phyloP scores from a whole-genome alignment of 2,888 invertebrate species.

The Drosophila ochracea region DNA sequence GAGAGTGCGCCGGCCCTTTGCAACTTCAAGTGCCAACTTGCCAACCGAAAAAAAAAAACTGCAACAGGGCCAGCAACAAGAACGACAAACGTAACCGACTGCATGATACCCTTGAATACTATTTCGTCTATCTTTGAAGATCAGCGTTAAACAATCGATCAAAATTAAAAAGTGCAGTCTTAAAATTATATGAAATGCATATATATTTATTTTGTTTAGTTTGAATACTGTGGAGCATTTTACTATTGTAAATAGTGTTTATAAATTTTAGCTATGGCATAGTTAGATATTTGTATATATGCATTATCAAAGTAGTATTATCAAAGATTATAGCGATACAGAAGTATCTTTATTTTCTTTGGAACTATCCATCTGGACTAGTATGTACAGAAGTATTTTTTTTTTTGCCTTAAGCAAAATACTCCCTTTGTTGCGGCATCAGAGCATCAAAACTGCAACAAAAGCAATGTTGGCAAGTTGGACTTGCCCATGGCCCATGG shows the following conservation, averaged over 20 bases:
- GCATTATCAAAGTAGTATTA: not conserved
- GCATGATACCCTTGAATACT: not conserved
- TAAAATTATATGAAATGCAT: not conserved
- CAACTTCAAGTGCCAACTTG: constrained; percentile 70
- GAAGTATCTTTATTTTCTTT: not conserved
- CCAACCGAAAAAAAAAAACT: constrained; percentile 23
- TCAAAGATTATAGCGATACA: not conserved
- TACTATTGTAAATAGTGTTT: too few relatives aligned
- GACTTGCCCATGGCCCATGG: constrained; percentile 61
- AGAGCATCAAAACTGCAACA: constrained; percentile 18
- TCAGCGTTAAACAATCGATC: not conserved
- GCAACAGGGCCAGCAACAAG: constrained; percentile 16
- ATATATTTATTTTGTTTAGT: not conserved
- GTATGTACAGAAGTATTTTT: not conserved
- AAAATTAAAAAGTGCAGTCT: not conserved
- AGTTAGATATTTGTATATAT: not conserved
- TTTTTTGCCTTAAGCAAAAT: not conserved
- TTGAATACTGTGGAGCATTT: not conserved
- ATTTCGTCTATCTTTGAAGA: not conserved
- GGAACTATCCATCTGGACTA: not conserved
- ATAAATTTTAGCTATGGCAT: not conserved
- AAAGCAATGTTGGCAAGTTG: constrained; percentile 31
- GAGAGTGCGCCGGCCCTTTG: constrained; percentile 65
- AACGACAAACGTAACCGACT: constrained; percentile 1
- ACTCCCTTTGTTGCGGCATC: not conserved